phyloP scores from a whole-genome alignment of 2,797 vertebrate genomes.

The Chloroceryle amazona region DNA sequence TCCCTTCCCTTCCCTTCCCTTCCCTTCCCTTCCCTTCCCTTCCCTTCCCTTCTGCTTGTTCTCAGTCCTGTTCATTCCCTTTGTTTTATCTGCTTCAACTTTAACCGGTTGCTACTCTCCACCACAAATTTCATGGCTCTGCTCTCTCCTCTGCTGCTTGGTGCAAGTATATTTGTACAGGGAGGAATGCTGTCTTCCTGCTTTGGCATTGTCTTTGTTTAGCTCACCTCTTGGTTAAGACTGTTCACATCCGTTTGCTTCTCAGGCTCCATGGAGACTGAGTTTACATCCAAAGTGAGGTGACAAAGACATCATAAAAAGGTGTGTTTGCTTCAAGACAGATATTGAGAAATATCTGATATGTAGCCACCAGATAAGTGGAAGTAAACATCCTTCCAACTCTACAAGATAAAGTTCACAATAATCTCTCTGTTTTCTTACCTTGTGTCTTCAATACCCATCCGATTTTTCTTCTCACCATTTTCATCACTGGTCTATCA shows the following conservation, averaged over 20 bases:
- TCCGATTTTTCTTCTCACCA: not conserved
- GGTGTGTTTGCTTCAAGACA: constrained; percentile 61
- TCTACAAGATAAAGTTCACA: constrained; percentile 40
- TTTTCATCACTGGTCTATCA: not conserved
- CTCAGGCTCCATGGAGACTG: constrained; percentile 59
- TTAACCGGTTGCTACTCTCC: constrained; percentile 11
- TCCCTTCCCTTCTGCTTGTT: not conserved
- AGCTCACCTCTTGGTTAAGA: constrained; percentile 21
- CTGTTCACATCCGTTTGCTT: constrained; percentile 38
- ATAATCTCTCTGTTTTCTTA: constrained; percentile 69
- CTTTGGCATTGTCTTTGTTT: constrained; percentile 33
- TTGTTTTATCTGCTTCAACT: constrained; percentile 47
- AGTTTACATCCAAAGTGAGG: constrained; percentile 12
- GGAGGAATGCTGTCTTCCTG: constrained; percentile 29
- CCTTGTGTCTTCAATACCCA: constrained; percentile 1
- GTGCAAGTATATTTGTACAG: constrained; percentile 24
- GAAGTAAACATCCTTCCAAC: constrained; percentile 66
- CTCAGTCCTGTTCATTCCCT: not conserved
- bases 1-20: not conserved
- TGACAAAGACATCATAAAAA: constrained; percentile 60
- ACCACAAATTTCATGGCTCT: not conserved
- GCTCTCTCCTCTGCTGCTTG: not conserved
- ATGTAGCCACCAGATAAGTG: constrained; percentile 42
- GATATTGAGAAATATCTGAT: constrained; percentile 61
- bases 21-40: not conserved